Evolutionary conservation across 2,113 vertebrate species (phyloP), one percentile per base, ranked within the genome.

Genomic region (Rattus rattus): DNA sequence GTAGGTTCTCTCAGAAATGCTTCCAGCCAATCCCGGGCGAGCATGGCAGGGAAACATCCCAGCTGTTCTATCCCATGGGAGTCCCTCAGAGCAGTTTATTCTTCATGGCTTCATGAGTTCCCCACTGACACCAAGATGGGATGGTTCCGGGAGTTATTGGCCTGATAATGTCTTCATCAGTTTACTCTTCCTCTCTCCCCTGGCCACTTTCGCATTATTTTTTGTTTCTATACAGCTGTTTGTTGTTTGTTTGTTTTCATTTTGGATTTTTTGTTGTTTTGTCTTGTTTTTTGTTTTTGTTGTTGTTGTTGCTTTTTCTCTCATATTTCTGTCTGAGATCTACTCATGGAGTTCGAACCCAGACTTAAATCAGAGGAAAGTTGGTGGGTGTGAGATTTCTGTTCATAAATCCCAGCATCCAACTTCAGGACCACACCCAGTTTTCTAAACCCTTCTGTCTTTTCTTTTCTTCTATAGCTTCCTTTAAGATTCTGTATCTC

Each of bases 31-130:
- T 12, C 70, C 22, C 33, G 19, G 36, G 2, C 11, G 13, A 16
- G 26, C 26, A 24, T 7, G 1, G 43, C 11, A 19, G 43, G 47
- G 52, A 39, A 30, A 26, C 1, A 49, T 16, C 13, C 56, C 30
- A 33, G 73, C 36, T 65, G 47, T 43, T 90, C 54, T 2, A 4
- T 39, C 79, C 26, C 19, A 17, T 63, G 14, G 83, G 36, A 65
- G 43, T 30, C 2, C 30, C 0, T 2, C 4, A 1, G 52, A 59
- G 1, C 0, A 1, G 4, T 59, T 61, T 54, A 26, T 26, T 72
- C 77, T 88, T 49, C 6, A 11, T 3, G 16, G 4, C 10, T 69
- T 36, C 76, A 49, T n/a, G 20, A 85, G 63, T n/a, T 22, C 43
- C 63, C 26, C 12, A 16, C 59, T 2, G 13, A 87, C 36, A 75